These are phyloP conservation scores for Pachyrhynchus sulphureomaculatus DNA, from an alignment of 1,140 invertebrate species.

Conservation along the genomic window DNA sequence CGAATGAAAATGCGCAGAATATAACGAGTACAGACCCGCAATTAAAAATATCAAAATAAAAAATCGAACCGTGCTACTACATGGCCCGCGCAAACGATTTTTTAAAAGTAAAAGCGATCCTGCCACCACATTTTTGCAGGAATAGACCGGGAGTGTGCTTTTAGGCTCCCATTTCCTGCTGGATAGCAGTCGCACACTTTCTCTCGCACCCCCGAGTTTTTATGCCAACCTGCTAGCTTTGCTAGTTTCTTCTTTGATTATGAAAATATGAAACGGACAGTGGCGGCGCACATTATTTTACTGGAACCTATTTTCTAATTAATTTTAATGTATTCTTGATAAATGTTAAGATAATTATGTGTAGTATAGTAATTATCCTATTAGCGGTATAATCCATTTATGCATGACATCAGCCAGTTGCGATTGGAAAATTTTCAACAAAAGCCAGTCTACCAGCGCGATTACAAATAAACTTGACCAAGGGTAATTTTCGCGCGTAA, in stretches of 20 bases:
- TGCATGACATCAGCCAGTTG: too few species aligned
- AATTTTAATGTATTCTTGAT: too few species aligned
- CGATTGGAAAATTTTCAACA: too few species aligned
- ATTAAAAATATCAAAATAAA: constrained; percentile 55
- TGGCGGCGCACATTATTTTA: constrained; percentile 1
- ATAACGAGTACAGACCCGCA: constrained; percentile 54
- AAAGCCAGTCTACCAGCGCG: too few species aligned
- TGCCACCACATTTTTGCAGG: constrained; percentile 20
- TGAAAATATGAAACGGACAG: constrained; percentile 29
- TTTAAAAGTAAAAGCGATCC: constrained; percentile 8
- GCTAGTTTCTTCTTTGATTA: constrained; percentile 26
- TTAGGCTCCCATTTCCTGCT: constrained; percentile 12
- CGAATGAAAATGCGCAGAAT: constrained; percentile 55
- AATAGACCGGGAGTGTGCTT: neutral
- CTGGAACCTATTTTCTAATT: neutral
- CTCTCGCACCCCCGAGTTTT: constrained; percentile 15
- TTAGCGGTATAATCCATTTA: too few species aligned
- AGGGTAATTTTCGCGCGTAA: too few species aligned
- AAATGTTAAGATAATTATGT: too few species aligned
- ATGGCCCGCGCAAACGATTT: constrained; percentile 11
- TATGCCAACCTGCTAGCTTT: constrained; percentile 24
- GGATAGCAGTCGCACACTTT: neutral
- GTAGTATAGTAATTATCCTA: too few species aligned
- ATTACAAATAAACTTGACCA: too few species aligned
- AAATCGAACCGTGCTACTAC: constrained; percentile 40